phyloP scores from a whole-genome alignment of 2,888 invertebrate species.

The Seira ritae region DNA sequence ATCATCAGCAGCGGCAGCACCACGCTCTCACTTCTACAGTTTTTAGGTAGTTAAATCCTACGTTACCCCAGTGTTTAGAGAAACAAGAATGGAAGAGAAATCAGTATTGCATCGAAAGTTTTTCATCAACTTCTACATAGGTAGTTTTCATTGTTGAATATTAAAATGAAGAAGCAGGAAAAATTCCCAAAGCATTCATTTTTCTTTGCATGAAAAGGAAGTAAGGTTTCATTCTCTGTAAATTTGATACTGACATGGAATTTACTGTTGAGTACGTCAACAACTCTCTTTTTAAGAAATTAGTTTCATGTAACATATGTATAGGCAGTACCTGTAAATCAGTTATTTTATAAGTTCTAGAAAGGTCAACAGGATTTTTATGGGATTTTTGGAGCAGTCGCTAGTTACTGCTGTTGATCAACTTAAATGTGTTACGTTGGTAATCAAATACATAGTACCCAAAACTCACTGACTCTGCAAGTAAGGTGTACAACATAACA shows the following conservation, averaged over 20 bases:
- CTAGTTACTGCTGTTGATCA: background rate
- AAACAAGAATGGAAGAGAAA: background rate
- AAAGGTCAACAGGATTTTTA: too few relatives aligned
- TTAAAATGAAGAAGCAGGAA: background rate
- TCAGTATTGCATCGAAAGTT: background rate
- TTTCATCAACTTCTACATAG: too few relatives aligned
- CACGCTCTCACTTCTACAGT: background rate
- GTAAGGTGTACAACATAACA: constrained; percentile 17
- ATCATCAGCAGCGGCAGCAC: too few relatives aligned
- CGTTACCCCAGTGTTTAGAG: background rate
- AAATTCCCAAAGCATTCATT: background rate
- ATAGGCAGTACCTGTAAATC: too few relatives aligned
- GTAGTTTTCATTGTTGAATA: too few relatives aligned
- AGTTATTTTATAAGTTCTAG: too few relatives aligned
- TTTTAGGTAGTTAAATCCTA: too few relatives aligned
- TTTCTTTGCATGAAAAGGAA: constrained; percentile 66
- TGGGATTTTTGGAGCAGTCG: too few relatives aligned
- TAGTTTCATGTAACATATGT: too few relatives aligned
- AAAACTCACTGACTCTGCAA: constrained; percentile 20
- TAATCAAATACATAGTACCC: constrained; percentile 41
- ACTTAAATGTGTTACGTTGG: constrained; percentile 27
- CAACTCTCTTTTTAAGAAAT: too few relatives aligned
- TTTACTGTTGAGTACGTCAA: constrained; percentile 21
- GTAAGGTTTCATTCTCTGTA: constrained; percentile 73
- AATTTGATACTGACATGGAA: constrained; percentile 72